A percentile compares a stretch with the other conserved stretches of the same genome.
Evolutionary conservation across 2,888 invertebrate genomes (phyloP).

Genomic region (Melanostoma mellinum): DNA sequence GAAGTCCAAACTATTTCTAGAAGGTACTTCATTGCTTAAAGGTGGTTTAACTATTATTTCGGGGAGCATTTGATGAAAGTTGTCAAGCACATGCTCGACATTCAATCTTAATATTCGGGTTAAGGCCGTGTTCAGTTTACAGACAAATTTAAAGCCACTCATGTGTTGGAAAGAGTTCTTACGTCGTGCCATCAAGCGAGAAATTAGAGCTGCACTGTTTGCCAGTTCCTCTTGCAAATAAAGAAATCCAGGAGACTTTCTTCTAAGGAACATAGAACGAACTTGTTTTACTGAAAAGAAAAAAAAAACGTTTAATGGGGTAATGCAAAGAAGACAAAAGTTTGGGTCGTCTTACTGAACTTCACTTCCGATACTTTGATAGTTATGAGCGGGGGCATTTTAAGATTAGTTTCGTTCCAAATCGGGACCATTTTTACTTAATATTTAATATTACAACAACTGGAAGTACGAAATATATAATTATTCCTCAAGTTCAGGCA

Average conservation of each 20-base stretch:
- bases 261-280: conserved; percentile 71
- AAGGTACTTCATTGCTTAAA: conserved; percentile 76
- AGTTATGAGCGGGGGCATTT: conserved; percentile 78
- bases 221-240: conserved; percentile 74
- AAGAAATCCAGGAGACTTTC: conserved; percentile 55
- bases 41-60: conserved; percentile 74
- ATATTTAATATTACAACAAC: neutral
- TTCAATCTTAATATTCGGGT: conserved; percentile 78
- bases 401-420: conserved; percentile 79
- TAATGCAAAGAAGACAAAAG: neutral
- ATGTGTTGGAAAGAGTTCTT: conserved; percentile 79
- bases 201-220: conserved; percentile 78
- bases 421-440: conserved; percentile 74
- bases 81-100: conserved; percentile 76
- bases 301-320: neutral
- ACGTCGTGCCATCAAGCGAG: conserved; percentile 79
- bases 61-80: conserved; percentile 77
- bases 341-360: conserved; percentile 74
- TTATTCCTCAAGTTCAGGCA: too few species aligned
- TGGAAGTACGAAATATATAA: too few species aligned
- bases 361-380: conserved; percentile 73
- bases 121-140: conserved; percentile 79
- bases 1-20: conserved; percentile 77
- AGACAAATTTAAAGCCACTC: conserved; percentile 78
- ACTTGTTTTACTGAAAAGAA: conserved; percentile 75